Percentiles rank a stretch among this genome's conserved stretches.
These are phyloP conservation scores for Drosophila leontia DNA, from an alignment of 1,140 invertebrate species.

Conservation along the genomic window DNA sequence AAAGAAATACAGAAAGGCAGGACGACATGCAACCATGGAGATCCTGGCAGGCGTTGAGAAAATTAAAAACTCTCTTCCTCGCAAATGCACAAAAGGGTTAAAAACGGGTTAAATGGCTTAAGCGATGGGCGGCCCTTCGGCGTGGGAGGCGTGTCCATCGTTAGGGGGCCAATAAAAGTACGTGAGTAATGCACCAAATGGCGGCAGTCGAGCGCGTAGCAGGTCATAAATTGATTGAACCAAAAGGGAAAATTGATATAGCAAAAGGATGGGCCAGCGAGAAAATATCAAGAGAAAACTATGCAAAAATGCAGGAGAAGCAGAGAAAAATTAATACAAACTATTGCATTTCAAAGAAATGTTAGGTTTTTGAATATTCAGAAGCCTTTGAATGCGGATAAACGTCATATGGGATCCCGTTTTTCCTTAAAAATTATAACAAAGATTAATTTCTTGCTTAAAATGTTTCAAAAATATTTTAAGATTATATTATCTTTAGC, in stretches of 20 bases:
- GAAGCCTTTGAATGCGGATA: neutral
- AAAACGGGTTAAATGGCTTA: conserved; percentile 63
- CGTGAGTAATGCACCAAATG: conserved; percentile 70
- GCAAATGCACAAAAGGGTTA: conserved; percentile 71
- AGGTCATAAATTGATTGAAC: conserved; percentile 75
- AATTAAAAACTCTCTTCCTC: conserved; percentile 67
- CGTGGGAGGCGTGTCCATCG: conserved; percentile 49
- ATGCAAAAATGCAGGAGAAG: neutral
- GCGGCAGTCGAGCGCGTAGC: conserved; percentile 28
- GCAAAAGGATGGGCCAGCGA: conserved; percentile 20
- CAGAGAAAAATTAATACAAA: neutral
- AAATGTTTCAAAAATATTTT: too few relatives aligned
- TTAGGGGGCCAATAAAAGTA: conserved; percentile 71
- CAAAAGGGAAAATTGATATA: conserved; percentile 52
- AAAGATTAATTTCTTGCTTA: too few relatives aligned
- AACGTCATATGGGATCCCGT: too few relatives aligned
- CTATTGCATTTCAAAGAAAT: neutral
- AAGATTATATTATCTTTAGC: too few relatives aligned
- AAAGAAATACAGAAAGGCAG: conserved; percentile 14
- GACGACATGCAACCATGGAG: conserved; percentile 19
- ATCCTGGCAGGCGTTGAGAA: conserved; percentile 47
- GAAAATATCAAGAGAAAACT: conserved; percentile 9
- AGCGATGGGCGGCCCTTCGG: conserved; percentile 23
- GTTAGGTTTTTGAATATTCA: neutral
- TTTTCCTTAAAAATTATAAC: too few relatives aligned